Evolutionary conservation across 2,113 vertebrate species (phyloP).

Genomic region (Campylomormyrus numenius): DNA sequence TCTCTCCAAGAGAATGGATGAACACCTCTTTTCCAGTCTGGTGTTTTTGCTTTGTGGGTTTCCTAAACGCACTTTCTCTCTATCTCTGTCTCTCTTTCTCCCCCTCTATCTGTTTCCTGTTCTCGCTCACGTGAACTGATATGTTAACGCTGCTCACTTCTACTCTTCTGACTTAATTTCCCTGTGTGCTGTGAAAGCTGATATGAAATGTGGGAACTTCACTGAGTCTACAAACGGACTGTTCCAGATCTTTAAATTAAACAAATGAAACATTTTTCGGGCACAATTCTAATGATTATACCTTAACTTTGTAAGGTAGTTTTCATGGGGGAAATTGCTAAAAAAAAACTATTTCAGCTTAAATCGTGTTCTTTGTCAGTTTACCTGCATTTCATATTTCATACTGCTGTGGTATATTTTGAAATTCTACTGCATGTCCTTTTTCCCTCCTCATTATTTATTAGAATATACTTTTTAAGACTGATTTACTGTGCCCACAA

Average conservation of each 20-base stretch:
- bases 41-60: slow-evolving; percentile 71
- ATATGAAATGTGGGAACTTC: slow-evolving; percentile 69
- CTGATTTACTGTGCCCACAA: slow-evolving; percentile 86
- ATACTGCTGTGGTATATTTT: slow-evolving; percentile 60
- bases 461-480: slow-evolving; percentile 70
- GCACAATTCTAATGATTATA: slow-evolving; percentile 25
- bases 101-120: slow-evolving; percentile 33
- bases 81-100: slow-evolving; percentile 32
- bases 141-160: slow-evolving; percentile 51
- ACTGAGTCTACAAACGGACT: not conserved
- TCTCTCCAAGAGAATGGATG: slow-evolving; percentile 72
- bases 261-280: slow-evolving; percentile 34
- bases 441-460: slow-evolving; percentile 56
- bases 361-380: slow-evolving; percentile 63
- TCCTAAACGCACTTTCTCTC: slow-evolving; percentile 44
- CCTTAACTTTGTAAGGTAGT: slow-evolving; percentile 30
- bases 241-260: not conserved
- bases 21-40: slow-evolving; percentile 69
- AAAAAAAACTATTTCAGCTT: slow-evolving; percentile 38
- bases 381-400: slow-evolving; percentile 71
- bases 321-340: slow-evolving; percentile 71
- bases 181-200: slow-evolving; percentile 66
- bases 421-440: slow-evolving; percentile 74
- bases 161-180: slow-evolving; percentile 45
- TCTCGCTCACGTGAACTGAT: slow-evolving; percentile 52